A percentile compares a stretch with the other conserved stretches of the same genome.
phyloP scores from a whole-genome alignment of 1,140 invertebrate species.

The Aphaenogaster floridana region DNA sequence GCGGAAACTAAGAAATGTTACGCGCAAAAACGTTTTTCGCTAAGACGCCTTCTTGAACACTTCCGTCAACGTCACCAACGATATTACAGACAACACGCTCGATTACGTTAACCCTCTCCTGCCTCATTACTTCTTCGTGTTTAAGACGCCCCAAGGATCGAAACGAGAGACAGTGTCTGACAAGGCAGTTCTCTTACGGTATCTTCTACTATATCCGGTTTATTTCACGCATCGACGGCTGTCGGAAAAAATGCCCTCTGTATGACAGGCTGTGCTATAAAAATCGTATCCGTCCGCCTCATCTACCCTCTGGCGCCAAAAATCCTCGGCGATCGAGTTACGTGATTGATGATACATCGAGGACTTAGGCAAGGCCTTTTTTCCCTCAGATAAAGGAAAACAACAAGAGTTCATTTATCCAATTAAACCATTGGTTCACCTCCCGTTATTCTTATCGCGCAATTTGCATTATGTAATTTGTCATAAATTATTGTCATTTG shows the following conservation, averaged over 20 bases:
- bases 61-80: constrained; percentile 4
- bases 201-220: constrained; percentile 28
- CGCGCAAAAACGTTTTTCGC: background rate
- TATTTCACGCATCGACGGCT: constrained; percentile 27
- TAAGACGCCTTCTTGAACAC: background rate
- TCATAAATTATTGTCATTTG: too few relatives aligned
- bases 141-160: background rate
- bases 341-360: constrained; percentile 55
- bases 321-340: constrained; percentile 28
- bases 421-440: constrained; percentile 7
- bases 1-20: background rate
- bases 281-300: constrained; percentile 32
- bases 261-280: constrained; percentile 39
- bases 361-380: background rate
- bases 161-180: background rate
- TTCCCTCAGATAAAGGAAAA: background rate
- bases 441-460: background rate
- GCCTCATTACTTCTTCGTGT: constrained; percentile 4
- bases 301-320: constrained; percentile 47
- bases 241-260: constrained; percentile 35
- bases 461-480: constrained; percentile 1
- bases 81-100: constrained; percentile 26
- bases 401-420: background rate
- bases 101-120: constrained; percentile 17
- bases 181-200: constrained; percentile 11